Evolutionary conservation across 2,113 vertebrate species (phyloP).

Genomic region (Xiphophorus couchianus): DNA sequence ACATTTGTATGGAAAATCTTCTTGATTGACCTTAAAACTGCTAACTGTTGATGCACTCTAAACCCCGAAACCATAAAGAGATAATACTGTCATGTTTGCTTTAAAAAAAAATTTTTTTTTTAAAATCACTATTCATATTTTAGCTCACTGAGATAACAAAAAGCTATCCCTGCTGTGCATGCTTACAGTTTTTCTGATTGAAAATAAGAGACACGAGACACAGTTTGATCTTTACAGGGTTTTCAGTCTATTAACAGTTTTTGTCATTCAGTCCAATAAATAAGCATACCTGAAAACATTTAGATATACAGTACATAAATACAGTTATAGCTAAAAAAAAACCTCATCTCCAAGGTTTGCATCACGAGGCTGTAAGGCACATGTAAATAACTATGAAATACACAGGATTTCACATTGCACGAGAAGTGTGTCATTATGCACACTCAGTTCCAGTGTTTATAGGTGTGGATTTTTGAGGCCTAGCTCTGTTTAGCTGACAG

Average conservation of each 20-base stretch:
- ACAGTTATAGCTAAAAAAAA: slow-evolving; percentile 14
- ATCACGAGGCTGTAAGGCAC: slow-evolving; percentile 57
- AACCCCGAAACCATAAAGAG: background rate
- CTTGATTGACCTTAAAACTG: background rate
- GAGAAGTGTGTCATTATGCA: slow-evolving; percentile 25
- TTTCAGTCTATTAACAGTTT: slow-evolving; percentile 30
- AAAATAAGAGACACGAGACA: slow-evolving; percentile 32
- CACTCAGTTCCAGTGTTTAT: slow-evolving; percentile 44
- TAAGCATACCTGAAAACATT: slow-evolving; percentile 22
- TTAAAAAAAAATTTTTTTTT: too few relatives aligned
- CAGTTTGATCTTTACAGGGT: slow-evolving; percentile 7
- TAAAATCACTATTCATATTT: background rate
- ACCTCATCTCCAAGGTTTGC: slow-evolving; percentile 30
- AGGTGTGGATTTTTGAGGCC: slow-evolving; percentile 26
- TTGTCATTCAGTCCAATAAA: slow-evolving; percentile 35
- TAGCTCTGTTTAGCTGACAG: slow-evolving; percentile 28
- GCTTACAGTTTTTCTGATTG: background rate
- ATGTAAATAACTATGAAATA: slow-evolving; percentile 32
- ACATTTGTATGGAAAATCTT: background rate
- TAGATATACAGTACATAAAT: slow-evolving; percentile 28
- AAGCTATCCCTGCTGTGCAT: background rate
- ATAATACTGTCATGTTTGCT: background rate
- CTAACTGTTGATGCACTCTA: background rate
- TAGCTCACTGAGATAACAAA: background rate
- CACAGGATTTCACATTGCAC: slow-evolving; percentile 42